These are phyloP conservation scores for Gadus macrocephalus DNA, from an alignment of 2,113 vertebrate species.

Conservation along the genomic window DNA sequence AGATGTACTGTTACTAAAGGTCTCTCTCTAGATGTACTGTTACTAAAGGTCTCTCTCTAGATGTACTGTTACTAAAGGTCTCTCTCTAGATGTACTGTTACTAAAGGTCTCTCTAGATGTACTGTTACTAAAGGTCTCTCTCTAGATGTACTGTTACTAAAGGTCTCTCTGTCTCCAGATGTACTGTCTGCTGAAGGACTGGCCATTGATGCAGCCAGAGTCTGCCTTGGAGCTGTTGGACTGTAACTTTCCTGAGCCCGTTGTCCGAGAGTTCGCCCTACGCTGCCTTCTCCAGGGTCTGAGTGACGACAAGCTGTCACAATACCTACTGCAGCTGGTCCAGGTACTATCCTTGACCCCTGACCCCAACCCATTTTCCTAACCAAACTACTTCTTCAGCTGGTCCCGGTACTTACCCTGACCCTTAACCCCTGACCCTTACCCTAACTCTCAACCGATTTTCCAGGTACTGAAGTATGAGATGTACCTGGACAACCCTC, in stretches of 20 bases:
- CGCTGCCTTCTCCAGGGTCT: constrained; percentile 64
- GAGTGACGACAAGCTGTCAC: constrained; percentile 63
- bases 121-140: too few relatives aligned
- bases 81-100: too few relatives aligned
- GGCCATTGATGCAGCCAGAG: constrained; percentile 65
- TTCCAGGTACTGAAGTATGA: constrained; percentile 66
- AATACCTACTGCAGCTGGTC: constrained; percentile 67
- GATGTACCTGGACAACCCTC: constrained; percentile 66
- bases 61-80: too few relatives aligned
- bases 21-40: too few relatives aligned
- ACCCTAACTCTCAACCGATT: background rate
- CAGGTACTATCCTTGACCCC: constrained; percentile 42
- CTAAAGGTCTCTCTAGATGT: too few relatives aligned
- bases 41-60: too few relatives aligned
- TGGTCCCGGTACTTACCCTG: background rate
- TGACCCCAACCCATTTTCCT: too few relatives aligned
- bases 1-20: too few relatives aligned
- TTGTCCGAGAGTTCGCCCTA: constrained; percentile 63
- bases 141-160: too few relatives aligned
- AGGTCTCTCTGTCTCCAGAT: constrained; percentile 38
- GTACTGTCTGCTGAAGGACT: constrained; percentile 65
- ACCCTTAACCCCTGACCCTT: background rate
- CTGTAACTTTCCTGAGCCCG: constrained; percentile 67
- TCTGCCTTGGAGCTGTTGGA: constrained; percentile 63
- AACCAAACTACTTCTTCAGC: background rate